A percentile compares a stretch with the other conserved stretches of the same genome.
Evolutionary conservation across 2,113 vertebrate species (phyloP).

Genomic region (Albula goreensis): DNA sequence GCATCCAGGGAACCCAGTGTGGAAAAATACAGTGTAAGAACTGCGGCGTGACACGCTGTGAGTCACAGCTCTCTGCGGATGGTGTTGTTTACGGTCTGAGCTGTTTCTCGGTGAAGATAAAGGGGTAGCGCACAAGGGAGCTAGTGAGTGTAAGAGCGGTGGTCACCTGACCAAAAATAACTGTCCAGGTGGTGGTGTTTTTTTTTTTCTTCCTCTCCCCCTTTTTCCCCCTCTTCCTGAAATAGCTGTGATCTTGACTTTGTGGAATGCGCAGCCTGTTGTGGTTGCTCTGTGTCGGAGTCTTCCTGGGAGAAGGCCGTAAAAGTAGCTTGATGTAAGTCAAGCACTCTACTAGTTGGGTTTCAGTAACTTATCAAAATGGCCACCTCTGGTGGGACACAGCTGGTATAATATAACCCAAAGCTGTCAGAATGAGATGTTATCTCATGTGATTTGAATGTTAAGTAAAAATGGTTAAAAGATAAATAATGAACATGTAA

Average conservation of each 20-base stretch:
- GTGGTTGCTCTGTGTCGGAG: slow-evolving; percentile 50
- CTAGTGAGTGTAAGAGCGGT: slow-evolving; percentile 15
- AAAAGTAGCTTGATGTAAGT: slow-evolving; percentile 32
- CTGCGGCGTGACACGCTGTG: background rate
- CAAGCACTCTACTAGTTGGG: slow-evolving; percentile 17
- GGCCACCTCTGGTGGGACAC: background rate
- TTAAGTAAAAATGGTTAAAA: no score
- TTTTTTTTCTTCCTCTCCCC: slow-evolving; percentile 9
- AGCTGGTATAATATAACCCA: background rate
- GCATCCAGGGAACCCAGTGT: background rate
- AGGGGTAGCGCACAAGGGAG: background rate
- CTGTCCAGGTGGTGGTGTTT: slow-evolving; percentile 52
- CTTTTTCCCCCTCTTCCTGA: slow-evolving; percentile 14
- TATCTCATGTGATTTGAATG: background rate
- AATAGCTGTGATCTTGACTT: slow-evolving; percentile 54
- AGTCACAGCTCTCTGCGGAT: background rate
- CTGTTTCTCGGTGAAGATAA: background rate
- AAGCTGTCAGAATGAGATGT: background rate
- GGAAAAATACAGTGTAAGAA: background rate
- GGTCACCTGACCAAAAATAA: slow-evolving; percentile 38
- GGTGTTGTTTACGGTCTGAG: background rate
- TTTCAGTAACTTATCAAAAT: background rate
- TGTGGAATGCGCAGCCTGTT: slow-evolving; percentile 65
- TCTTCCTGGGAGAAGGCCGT: slow-evolving; percentile 11
- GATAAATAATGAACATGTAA: no score